Base-by-base conservation (phyloP, 2,888 invertebrate species). In the Sinodicranocentrus sp. region DNA sequence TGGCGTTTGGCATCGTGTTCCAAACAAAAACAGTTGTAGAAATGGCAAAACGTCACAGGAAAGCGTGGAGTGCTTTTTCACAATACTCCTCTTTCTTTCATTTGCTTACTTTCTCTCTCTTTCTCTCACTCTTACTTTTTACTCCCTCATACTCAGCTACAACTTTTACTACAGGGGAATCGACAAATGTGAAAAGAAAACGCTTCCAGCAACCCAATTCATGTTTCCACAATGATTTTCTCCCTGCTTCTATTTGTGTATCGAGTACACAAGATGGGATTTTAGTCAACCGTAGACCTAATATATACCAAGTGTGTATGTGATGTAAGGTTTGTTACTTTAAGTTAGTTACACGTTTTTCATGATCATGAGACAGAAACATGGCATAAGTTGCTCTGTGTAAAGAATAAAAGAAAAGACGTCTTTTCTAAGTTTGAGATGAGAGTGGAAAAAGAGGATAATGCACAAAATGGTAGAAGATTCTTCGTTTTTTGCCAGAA, bases 11-110 rank as follows among this genome's bases (percentile, higher is more conserved):
- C 44, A 70, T 67, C 67, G 44, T 67, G 52, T 63, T 23, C 65
- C 72, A 71, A 79, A 72, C 70, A 65, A 72, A 79, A 71, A 63
- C 63, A 71, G 8, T 59, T 19, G 78, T 63, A 43, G 57, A 77
- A 77, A 77, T 68, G 77, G 59, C 43, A 59, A 77, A 59, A 57
- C 59, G 57, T 77, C 77, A 57, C 48, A 63, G 26, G 33, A 48
- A 57, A 68, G 26, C 23, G 15, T 44, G 61, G 25, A 28, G 28
- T 25, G 52, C 65, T 59, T 63, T 54, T 33, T 65, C 63, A 54
- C 61, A n/a, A n/a, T 72, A 13, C 59, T 59, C 59, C 59, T 28
- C 21, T 28, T 43, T n/a, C 67, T 2, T 43, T 67, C 17, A 43
- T 3, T 21, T 54, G 54, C 25, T 33, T 19, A 21, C 59, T n/a